These are phyloP conservation scores for Rhagoletis pomonella DNA, from an alignment of 1,140 invertebrate genomes.

Conservation along the genomic window DNA sequence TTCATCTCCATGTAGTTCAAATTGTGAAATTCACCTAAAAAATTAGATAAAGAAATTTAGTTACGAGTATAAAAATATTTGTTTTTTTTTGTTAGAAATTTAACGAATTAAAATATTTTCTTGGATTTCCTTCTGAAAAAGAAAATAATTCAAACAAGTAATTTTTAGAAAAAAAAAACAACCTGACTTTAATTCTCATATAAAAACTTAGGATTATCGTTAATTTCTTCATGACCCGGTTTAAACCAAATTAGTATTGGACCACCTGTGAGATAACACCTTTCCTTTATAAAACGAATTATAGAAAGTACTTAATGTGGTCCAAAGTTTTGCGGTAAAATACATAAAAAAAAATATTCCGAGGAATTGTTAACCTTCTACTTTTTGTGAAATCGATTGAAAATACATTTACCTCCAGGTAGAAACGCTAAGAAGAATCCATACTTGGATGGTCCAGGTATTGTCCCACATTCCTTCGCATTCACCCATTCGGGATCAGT, in stretches of 20 bases:
- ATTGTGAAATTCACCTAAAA: conserved; percentile 36
- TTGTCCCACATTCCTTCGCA: conserved; percentile 60
- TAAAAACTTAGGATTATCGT: too few species aligned
- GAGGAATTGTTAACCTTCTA: not conserved
- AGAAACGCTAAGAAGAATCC: conserved; percentile 62
- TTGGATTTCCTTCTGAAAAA: not conserved
- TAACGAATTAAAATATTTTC: too few species aligned
- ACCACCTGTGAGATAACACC: too few species aligned
- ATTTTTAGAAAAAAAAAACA: not conserved
- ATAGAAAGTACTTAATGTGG: too few species aligned
- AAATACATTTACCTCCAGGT: conserved; percentile 62
- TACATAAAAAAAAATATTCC: too few species aligned
- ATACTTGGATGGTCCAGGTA: conserved; percentile 62
- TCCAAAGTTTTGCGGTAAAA: too few species aligned
- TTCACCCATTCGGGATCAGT: conserved; percentile 64
- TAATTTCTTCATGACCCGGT: too few species aligned
- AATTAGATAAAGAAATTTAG: not conserved
- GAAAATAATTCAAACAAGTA: not conserved
- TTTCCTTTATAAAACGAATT: too few species aligned
- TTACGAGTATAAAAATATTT: too few species aligned
- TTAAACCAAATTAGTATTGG: too few species aligned
- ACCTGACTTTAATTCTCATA: too few species aligned
- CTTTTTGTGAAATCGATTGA: not conserved
- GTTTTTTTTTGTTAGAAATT: too few species aligned
- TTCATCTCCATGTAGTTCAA: not conserved